Conservation (phyloP, 2,888 invertebrate genomes). For the Agrotis clavis region DNA sequence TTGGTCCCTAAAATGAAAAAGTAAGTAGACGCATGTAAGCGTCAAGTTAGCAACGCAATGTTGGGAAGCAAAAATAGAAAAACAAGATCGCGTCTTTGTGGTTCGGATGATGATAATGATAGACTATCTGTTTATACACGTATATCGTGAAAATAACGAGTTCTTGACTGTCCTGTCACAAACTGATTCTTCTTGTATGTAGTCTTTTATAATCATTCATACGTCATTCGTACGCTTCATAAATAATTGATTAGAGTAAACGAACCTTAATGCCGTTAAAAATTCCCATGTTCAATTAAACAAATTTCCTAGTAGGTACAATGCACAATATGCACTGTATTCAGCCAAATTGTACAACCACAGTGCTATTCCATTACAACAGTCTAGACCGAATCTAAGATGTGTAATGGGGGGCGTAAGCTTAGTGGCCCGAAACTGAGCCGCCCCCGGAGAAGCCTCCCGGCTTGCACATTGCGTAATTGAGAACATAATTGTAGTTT, state of each 20-base stretch:
- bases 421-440: conserved; percentile 51
- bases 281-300: neutral
- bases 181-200: no score
- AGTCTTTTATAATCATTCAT: no score
- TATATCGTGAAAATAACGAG: no score
- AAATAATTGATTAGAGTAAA: neutral
- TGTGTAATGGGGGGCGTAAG: conserved; percentile 41
- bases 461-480: conserved; percentile 51
- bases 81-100: no score
- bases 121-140: no score
- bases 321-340: conserved; percentile 7
- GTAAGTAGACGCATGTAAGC: no score
- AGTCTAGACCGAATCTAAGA: conserved; percentile 48
- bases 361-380: conserved; percentile 40
- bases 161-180: no score
- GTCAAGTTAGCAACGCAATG: no score
- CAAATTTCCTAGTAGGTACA: neutral
- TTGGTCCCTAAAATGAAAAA: no score
- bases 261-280: neutral
- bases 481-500: conserved; percentile 42
- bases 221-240: no score
- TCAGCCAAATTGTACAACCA: conserved; percentile 18
- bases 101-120: no score
- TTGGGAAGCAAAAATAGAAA: no score
- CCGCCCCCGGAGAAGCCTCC: conserved; percentile 9